Evolutionary conservation across 2,888 invertebrate genomes (phyloP), one percentile per base, ranked within the genome.

Genomic region (Agonopterix subpropinquella): DNA sequence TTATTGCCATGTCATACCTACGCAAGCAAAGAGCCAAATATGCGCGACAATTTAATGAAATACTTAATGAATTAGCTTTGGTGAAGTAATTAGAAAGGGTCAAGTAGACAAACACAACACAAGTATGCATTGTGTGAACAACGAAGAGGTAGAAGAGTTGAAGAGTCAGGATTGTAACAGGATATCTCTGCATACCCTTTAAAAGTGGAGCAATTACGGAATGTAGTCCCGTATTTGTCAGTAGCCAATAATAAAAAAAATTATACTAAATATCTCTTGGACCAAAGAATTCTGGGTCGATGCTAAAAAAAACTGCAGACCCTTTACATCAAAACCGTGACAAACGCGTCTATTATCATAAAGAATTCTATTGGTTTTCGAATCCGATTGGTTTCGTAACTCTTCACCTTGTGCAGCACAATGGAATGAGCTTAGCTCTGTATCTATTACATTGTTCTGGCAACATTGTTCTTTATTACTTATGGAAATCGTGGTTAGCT

Each of bases 321-420:
- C 58, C 56, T 62, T 57, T 52, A 69, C 66, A 73, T 28, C 5
- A 74, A 74, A 75, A 76, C 62, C 67, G 67, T 67, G 66, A 69
- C 71, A 59, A 71, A 67, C 62, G 28, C 28, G 50, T 55, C 56
- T 57, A 61, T 67, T 71, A 70, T 68, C 61, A 58, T 62, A 61
- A 53, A 61, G 56, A 56, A 68, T 70, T 66, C 57, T 53, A 58
- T 57, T 57, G 63, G 59, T 50, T 54, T 51, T 56, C 55, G 51
- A 53, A 53, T 56, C 47, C 39, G n/a, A 39, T 53, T n/a, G 51
- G 46, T 78, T 72, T 77, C 71, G 69, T 67, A 80, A 80, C 56
- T 52, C 53, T 59, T 78, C 67, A 80, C 80, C 80, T 80, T 79
- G 80, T 63, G n/a, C 11, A 44, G 44, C 3, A 44, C 11, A 39